A percentile compares a stretch with the other conserved stretches of the same genome.
phyloP scores from a whole-genome alignment of 2,888 invertebrate species.

The Perithous albicinctus region DNA sequence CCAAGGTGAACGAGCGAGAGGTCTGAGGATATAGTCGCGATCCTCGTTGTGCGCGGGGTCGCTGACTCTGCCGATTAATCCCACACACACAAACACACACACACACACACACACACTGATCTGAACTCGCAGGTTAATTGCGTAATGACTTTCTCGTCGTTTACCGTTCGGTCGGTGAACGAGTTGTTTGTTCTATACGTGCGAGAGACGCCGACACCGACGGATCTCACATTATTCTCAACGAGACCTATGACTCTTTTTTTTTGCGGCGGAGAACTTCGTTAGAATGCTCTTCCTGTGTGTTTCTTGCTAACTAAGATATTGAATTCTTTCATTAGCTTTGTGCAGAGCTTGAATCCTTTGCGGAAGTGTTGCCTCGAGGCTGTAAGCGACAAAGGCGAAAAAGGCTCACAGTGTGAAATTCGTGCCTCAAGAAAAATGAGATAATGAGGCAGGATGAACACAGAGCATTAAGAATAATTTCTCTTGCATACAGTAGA shows the following conservation, averaged over 20 bases:
- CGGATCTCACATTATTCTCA: conserved; percentile 15
- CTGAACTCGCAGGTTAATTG: conserved; percentile 61
- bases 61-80: conserved; percentile 56
- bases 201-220: conserved; percentile 19
- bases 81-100: too few relatives aligned
- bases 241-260: background rate
- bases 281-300: conserved; percentile 7
- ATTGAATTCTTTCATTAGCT: conserved; percentile 21
- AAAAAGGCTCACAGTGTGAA: conserved; percentile 11
- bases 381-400: conserved; percentile 3
- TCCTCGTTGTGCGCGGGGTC: conserved; percentile 38
- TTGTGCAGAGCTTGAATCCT: background rate
- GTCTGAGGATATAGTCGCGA: conserved; percentile 26
- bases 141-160: conserved; percentile 63
- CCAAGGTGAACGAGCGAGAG: conserved; percentile 58
- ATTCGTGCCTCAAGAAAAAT: background rate
- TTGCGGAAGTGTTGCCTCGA: conserved; percentile 3
- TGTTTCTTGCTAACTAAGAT: conserved; percentile 15
- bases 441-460: background rate
- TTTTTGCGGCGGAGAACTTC: background rate
- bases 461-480: background rate
- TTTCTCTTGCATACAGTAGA: background rate
- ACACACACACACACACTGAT: too few relatives aligned
- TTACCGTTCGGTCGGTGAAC: conserved; percentile 38
- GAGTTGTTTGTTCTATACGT: conserved; percentile 6